Base-by-base conservation (phyloP, 1,140 invertebrate genomes). In the Zophobas atratus region DNA sequence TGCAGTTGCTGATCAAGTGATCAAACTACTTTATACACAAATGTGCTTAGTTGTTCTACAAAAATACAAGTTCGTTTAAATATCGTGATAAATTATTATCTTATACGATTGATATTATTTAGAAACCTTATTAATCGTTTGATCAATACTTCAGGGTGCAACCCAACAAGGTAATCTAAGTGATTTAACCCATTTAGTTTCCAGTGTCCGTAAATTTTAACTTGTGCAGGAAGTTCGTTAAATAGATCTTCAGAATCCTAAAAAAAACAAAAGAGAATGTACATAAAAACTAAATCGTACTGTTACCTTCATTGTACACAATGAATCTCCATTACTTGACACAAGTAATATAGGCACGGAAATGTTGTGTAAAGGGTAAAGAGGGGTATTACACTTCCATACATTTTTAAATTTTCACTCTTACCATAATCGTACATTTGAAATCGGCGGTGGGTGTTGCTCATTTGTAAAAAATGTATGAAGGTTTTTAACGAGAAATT, bases 371-470 rank as follows among this genome's bases (percentile, higher is more conserved):
- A 70, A 41, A 6, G 63, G 63, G 41, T 70, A 70, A 33, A 6
- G 38, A 2, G 63, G 63, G 63, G 63, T 6, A 48, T 36, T 70
- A 32, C 20, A 3, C 20, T 5, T 8, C 43, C 43, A 33, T 70
- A 70, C 2, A 38, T 43, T 43, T 41, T 43, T 1, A 70, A 6
- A 39, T 70, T 70, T n/a, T 33, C 20, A n/a, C 41, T 20, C 6
- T 41, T 5, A 4, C 63, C 63, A 70, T 70, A 70, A 41, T 70
- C 63, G 33, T 70, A 70, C 63, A 41, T 70, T 20, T 70, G 63
- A 70, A 41, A 70, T 70, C 43, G 63, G 32, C 41, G 63, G n/a
- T 33, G 1, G 6, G 4, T 32, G 5, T 41, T 48, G 1, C 3
- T n/a, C 20, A 70, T 8, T 39, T 70, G 38, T 20, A 6, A 3